Conservation (phyloP, 2,113 vertebrate genomes). For the Ammodytes dubius region DNA sequence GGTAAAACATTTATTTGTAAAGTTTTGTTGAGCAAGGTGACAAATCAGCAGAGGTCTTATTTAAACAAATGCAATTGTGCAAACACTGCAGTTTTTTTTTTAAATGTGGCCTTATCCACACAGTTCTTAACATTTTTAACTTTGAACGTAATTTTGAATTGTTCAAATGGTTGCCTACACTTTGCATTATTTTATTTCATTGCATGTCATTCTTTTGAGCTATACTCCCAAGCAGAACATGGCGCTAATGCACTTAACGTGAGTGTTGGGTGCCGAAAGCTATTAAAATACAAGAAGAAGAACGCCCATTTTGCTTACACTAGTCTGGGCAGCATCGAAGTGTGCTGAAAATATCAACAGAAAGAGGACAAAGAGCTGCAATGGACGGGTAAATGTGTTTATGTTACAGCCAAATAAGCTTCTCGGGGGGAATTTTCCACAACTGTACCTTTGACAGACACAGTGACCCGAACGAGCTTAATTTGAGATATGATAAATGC, state of each 20-base stretch:
- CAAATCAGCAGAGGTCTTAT: too few relatives aligned
- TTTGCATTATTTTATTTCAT: neutral
- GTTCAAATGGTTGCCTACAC: neutral
- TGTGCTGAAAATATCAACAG: conserved; percentile 52
- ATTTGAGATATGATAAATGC: conserved; percentile 21
- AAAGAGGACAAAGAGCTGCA: conserved; percentile 77
- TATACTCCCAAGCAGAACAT: conserved; percentile 9
- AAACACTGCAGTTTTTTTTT: too few relatives aligned
- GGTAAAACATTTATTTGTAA: too few relatives aligned
- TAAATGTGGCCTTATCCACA: too few relatives aligned
- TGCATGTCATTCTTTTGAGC: too few relatives aligned
- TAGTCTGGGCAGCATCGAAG: conserved; percentile 22
- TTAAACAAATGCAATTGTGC: too few relatives aligned
- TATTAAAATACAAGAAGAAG: conserved; percentile 10
- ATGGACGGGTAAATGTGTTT: conserved; percentile 76
- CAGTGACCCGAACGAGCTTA: neutral
- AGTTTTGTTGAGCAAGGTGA: too few relatives aligned
- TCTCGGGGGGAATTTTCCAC: too few relatives aligned
- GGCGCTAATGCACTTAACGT: conserved; percentile 5
- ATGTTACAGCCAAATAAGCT: neutral
- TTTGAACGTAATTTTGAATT: too few relatives aligned
- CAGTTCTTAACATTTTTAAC: too few relatives aligned
- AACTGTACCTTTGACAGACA: neutral
- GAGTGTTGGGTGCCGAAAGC: neutral
- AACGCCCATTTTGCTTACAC: conserved; percentile 72